Evolutionary conservation across 2,888 invertebrate species (phyloP), one percentile per base, ranked within the genome.

Genomic region (Tromatobia lineatoria): DNA sequence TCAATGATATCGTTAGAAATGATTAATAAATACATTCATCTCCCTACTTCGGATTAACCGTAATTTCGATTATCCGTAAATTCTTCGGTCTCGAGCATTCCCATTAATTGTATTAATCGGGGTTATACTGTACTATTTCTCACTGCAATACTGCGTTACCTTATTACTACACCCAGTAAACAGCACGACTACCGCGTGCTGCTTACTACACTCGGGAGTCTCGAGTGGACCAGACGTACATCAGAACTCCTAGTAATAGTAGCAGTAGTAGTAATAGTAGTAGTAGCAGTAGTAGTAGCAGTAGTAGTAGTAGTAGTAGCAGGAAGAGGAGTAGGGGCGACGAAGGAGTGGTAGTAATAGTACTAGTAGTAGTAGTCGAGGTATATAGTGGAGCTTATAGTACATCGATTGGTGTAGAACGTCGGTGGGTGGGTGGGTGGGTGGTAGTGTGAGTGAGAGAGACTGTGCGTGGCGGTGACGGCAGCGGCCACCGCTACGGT

Each of bases 401-500:
- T 42, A 45, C 69, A 52, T 70, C 54, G 74, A 74, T 29, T 67
- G 67, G 47, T 61, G 67, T 70, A 45, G 82, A 70, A 57, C 29
- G 29, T 67, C 83, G 79, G 64, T 71, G 61, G 80, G 45, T 52
- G 54, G 52, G 52, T 67, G 73, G 15, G 71, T 50, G 59, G 57
- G 57, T 29, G 66, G 23, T 2, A 38, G 42, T 20, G 13, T 66
- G 61, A 67, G 67, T 15, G 77, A 70, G 71, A 47, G 83, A 47
- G 76, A 69, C 67, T 75, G 84, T 78, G 45, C 67, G 71, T 82
- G 71, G 64, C 76, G 74, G 64, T 70, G 86, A 54, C 83, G 81
- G 70, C 74, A 66, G 71, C 54, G 83, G 64, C 67, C 61, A 52
- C 59, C 69, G 84, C 85, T 83, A 86, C 83, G 86, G 85, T 88